A percentile compares a stretch with the other conserved stretches of the same genome.
phyloP scores from a whole-genome alignment of 2,113 vertebrate species.

The Chionomys nivalis region DNA sequence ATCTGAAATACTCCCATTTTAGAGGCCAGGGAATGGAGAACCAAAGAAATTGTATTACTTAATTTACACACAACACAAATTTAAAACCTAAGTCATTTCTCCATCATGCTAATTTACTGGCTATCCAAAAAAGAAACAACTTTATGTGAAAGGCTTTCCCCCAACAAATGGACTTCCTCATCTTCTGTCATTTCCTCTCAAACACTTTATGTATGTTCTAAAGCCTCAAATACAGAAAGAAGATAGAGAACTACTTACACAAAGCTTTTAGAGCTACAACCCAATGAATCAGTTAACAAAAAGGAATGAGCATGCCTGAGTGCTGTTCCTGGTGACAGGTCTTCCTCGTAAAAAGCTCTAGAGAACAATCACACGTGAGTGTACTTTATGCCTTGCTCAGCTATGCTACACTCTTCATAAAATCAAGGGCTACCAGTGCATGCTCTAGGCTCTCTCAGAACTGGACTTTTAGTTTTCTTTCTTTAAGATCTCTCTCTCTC shows the following conservation, averaged over 20 bases:
- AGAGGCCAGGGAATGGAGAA: constrained; percentile 35
- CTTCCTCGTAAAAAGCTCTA: constrained; percentile 7
- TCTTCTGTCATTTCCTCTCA: constrained; percentile 24
- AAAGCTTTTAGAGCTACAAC: background rate
- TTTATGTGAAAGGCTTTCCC: background rate
- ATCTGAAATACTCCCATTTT: background rate
- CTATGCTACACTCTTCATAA: constrained; percentile 4
- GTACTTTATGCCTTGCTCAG: background rate
- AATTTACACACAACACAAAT: background rate
- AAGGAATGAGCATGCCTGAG: background rate
- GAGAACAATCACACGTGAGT: background rate
- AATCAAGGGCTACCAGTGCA: background rate
- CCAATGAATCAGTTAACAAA: constrained; percentile 14
- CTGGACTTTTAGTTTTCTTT: background rate
- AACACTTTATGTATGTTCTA: background rate
- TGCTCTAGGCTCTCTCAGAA: background rate
- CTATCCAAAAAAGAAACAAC: constrained; percentile 12
- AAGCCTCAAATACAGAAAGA: constrained; percentile 15
- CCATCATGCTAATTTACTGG: background rate
- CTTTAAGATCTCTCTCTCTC: background rate
- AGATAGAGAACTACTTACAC: background rate
- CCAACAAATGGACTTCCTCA: background rate
- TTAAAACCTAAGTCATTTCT: background rate
- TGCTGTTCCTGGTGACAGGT: background rate
- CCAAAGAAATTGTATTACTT: background rate